phyloP scores from a whole-genome alignment of 2,113 vertebrate genomes.

The Gymnobelideus leadbeateri region DNA sequence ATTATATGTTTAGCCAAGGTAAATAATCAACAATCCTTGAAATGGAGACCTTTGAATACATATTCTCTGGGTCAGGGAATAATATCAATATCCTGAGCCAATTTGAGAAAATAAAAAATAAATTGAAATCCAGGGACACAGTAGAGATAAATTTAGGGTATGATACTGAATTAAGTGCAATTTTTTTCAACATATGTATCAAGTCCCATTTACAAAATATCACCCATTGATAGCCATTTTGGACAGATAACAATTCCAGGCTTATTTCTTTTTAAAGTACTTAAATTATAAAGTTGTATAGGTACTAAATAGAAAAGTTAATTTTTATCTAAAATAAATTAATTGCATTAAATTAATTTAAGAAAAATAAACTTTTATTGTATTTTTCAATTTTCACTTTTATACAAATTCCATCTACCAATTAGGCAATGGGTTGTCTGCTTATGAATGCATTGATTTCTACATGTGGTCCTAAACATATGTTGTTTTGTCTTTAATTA shows the following conservation, averaged over 20 bases:
- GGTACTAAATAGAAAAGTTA: not conserved
- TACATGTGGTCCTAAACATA: not conserved
- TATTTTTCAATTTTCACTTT: not conserved
- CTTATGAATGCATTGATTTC: not conserved
- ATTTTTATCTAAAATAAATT: conserved; percentile 9
- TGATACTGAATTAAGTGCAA: conserved; percentile 8
- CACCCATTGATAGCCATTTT: not conserved
- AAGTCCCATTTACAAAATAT: conserved; percentile 12
- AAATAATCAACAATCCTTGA: not conserved
- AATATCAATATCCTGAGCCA: not conserved
- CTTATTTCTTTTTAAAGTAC: not conserved
- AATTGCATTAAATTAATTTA: not conserved
- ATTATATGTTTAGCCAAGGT: conserved; percentile 27
- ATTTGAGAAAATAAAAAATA: conserved; percentile 18
- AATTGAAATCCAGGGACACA: not conserved
- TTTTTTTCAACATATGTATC: not conserved
- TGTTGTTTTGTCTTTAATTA: not conserved
- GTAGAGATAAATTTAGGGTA: conserved; percentile 4
- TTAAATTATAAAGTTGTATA: not conserved
- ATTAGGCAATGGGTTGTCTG: not conserved
- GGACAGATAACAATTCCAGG: not conserved
- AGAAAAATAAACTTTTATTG: not conserved
- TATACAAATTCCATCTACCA: not conserved
- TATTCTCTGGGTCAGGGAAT: not conserved
- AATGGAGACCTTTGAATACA: conserved; percentile 16